Base-by-base conservation (phyloP, 2,888 invertebrate genomes). In the Tenthredo distinguenda region DNA sequence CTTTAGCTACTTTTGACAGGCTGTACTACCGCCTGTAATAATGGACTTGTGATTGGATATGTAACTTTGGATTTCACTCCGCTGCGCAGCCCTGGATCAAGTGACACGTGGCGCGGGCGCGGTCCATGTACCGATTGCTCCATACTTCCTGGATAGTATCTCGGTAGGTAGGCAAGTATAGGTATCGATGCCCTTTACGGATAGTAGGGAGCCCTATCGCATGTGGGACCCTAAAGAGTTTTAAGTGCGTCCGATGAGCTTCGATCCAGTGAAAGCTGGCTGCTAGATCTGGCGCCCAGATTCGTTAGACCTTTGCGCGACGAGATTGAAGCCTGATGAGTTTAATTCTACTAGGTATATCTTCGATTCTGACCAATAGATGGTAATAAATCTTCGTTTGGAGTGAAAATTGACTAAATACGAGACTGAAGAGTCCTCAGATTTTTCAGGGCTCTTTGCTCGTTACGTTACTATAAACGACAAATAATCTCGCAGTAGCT, bases 261-360 rank as follows among this genome's bases (percentile, higher is more conserved):
- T 83, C n/a, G 10, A 83, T 71, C 68, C 34, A 18, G 37, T 21
- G 43, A 40, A 65, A 68, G 68, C 68, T 68, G 68, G 83, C 68
- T 68, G 83, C 43, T 83, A 68, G 83, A 68, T 83, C 83, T 68
- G 83, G 83, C 83, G 83, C 68, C 83, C 71, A 71, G 50, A 83
- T 83, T 83, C 68, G 47, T 83, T 83, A 68, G 68, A 10, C 71
- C 47, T 71, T n/a, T 40, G 18, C 21, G 62, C 21, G 81, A 81
- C 58, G 21, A 62, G 62, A 81, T 62, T 58, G 37, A 62, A 21
- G 62, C 62, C 21, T 43, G 12, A 43, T 55, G 55, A 31, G 77
- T 50, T 50, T 55, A 74, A 50, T 77, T 55, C 58, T 81, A n/a
- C 58, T 58, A 37, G 37, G 21, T 50, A 50, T 62, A 40, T 81